Evolutionary conservation across 2,797 vertebrate species (phyloP).

Genomic region (Hozukius guyotensis): DNA sequence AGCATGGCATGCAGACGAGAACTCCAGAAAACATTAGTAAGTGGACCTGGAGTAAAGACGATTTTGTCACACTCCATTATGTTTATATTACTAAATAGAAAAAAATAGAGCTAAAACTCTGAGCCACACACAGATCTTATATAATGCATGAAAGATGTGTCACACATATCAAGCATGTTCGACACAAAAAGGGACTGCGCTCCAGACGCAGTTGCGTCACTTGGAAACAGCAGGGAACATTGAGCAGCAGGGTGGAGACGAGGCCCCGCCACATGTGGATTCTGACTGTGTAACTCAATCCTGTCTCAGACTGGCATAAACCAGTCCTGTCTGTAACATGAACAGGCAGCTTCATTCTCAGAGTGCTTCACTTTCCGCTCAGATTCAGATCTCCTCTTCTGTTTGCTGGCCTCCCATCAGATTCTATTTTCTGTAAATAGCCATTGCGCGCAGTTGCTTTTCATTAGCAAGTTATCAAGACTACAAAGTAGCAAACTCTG

Average conservation of each 20-base stretch:
- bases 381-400: background rate
- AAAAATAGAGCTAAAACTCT: background rate
- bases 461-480: background rate
- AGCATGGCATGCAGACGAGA: background rate
- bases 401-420: background rate
- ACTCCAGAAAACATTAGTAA: background rate
- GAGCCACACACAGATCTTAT: background rate
- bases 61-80: background rate
- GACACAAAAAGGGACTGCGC: background rate
- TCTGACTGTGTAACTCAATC: background rate
- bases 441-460: background rate
- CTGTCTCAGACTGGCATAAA: background rate
- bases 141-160: background rate
- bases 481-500: background rate
- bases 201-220: background rate
- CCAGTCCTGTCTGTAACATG: background rate
- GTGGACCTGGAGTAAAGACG: background rate
- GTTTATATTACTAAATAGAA: background rate
- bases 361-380: background rate
- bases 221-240: background rate
- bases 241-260: background rate
- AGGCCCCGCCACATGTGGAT: background rate
- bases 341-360: background rate
- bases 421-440: background rate
- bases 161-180: background rate